phyloP scores from a whole-genome alignment of 2,888 invertebrate genomes.

The Pardosa pseudoannulata region DNA sequence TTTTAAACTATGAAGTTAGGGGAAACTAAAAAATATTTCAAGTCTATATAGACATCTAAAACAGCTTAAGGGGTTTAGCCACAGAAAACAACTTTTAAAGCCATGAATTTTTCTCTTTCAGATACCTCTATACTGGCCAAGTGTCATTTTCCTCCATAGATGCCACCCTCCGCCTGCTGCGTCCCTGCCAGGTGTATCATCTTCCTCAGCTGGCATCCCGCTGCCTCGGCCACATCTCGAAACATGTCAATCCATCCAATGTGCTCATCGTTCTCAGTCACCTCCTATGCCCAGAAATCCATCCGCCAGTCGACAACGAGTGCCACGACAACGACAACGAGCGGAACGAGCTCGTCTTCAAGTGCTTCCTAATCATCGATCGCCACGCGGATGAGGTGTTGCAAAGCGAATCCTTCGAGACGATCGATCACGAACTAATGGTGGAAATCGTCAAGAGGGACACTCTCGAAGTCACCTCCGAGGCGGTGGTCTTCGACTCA shows the following conservation, averaged over 20 bases:
- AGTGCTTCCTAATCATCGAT: constrained; percentile 83
- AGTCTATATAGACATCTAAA: no score
- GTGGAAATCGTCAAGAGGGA: constrained; percentile 83
- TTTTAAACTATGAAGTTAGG: no score
- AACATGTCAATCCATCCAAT: constrained; percentile 45
- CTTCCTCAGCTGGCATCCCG: constrained; percentile 84
- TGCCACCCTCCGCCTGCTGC: constrained; percentile 84
- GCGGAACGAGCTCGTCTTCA: constrained; percentile 83
- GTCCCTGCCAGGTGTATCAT: constrained; percentile 86
- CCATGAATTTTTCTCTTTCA: constrained; percentile 74
- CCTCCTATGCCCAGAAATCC: constrained; percentile 45
- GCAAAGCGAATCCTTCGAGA: constrained; percentile 80
- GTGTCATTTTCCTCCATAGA: constrained; percentile 82
- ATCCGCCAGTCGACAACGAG: constrained; percentile 21
- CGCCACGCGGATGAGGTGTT: constrained; percentile 81
- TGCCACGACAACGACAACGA: constrained; percentile 74
- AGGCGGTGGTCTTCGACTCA: constrained; percentile 81
- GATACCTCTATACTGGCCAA: constrained; percentile 83
- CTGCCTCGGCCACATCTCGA: constrained; percentile 81
- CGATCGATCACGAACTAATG: constrained; percentile 83
- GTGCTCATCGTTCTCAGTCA: constrained; percentile 60
- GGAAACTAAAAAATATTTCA: no score
- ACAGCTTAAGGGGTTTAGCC: no score
- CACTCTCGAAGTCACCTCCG: constrained; percentile 83
- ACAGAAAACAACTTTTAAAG: no score